Evolutionary conservation across 2,113 vertebrate genomes (phyloP).

Genomic region (Thinocorus orbignyianus): DNA sequence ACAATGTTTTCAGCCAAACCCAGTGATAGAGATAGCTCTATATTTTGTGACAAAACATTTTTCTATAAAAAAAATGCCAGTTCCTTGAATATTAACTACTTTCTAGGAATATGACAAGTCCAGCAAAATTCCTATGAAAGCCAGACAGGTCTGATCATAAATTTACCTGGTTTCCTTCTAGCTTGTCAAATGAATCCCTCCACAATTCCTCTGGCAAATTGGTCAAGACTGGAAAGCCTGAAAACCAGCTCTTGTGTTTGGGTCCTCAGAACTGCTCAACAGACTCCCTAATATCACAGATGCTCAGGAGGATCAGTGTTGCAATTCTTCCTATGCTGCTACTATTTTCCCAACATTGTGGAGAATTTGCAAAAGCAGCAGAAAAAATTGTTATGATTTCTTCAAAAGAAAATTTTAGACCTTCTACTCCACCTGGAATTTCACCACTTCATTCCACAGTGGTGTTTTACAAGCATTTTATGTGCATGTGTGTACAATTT

Average conservation of each 20-base stretch:
- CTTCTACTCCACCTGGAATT: neutral
- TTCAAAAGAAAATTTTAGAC: neutral
- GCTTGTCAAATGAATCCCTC: neutral
- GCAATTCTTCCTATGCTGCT: neutral
- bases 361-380: neutral
- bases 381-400: neutral
- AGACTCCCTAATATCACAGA: neutral
- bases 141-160: neutral
- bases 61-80: neutral
- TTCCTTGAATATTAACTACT: neutral
- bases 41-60: neutral
- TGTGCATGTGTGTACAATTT: neutral
- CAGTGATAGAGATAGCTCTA: neutral
- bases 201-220: neutral
- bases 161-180: neutral
- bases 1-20: neutral
- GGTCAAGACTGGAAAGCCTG: neutral
- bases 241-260: neutral
- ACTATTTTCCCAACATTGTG: neutral
- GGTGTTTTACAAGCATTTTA: neutral
- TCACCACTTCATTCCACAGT: neutral
- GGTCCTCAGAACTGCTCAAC: neutral
- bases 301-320: neutral
- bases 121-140: neutral
- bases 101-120: neutral